Percentiles rank a stretch among this genome's conserved stretches.
Evolutionary conservation across 1,140 invertebrate species (phyloP).

Genomic region (Drosophila rhopaloa): DNA sequence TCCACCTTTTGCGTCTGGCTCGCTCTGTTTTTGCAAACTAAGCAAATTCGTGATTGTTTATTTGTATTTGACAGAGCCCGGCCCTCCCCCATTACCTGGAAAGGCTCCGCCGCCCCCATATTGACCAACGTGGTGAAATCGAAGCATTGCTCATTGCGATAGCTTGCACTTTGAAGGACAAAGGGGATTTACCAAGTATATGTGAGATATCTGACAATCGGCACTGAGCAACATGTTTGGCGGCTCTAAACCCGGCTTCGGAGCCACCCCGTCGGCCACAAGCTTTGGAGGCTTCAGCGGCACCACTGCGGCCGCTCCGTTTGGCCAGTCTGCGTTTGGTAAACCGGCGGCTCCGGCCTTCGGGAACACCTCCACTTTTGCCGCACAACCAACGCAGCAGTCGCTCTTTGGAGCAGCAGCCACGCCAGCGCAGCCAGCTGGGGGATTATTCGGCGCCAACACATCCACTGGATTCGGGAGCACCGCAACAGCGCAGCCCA

Average conservation of each 20-base stretch:
- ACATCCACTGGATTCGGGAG: conserved; percentile 85
- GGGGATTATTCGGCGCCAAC: conserved; percentile 85
- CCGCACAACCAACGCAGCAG: conserved; percentile 68
- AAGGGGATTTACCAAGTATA: conserved; percentile 17
- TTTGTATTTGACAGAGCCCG: conserved; percentile 6
- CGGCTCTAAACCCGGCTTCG: conserved; percentile 79
- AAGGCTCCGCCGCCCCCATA: not conserved
- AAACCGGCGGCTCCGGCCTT: conserved; percentile 83
- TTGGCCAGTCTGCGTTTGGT: conserved; percentile 77
- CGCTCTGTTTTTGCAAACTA: conserved; percentile 20
- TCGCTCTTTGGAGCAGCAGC: conserved; percentile 85
- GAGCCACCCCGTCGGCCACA: conserved; percentile 58
- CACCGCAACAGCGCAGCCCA: conserved; percentile 83
- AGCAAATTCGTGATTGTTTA: conserved; percentile 22
- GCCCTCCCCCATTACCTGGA: not conserved
- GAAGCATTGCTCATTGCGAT: conserved; percentile 17
- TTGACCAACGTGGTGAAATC: conserved; percentile 32
- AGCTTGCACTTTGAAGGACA: conserved; percentile 6
- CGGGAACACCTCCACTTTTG: conserved; percentile 77
- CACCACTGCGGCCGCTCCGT: conserved; percentile 66
- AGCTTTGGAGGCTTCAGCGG: conserved; percentile 74
- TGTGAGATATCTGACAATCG: conserved; percentile 10
- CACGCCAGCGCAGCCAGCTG: conserved; percentile 79
- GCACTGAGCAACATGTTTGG: conserved; percentile 74
- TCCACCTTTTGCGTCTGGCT: conserved; percentile 30